Base-by-base conservation (phyloP, 1,140 invertebrate species). In the Spodoptera frugiperda region DNA sequence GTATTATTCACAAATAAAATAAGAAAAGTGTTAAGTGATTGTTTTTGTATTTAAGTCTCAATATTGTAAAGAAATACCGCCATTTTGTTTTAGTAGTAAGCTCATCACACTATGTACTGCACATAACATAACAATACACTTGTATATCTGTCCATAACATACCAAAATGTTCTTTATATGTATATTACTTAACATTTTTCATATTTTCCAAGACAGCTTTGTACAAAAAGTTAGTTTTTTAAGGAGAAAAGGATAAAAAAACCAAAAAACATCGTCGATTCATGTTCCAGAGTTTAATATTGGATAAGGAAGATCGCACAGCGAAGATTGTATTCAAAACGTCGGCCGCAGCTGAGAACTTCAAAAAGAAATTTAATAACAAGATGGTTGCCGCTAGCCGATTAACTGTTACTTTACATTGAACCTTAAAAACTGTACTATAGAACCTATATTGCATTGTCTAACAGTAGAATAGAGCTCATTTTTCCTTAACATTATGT, bases 381-480 rank as follows among this genome's bases (percentile, higher is more conserved):
- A 93, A 92, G 81, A 93, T 93, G 92, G 90, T 93, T 6, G 89
- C 92, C 11, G 91, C 91, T 10, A 93, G 92, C 82, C 70, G 89
- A 19, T 79, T 93, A 6, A 86, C 82, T 17, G 92, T 93, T 48
- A 81, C 74, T 3, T 79, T 93, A 59, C 78, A 71, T 8, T 81
- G 33, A 59, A 61, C 17, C 10, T 9, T 4, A 17, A 15, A 12
- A 21, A 55, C 19, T 19, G 5, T 25, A 25, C 3, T 3, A 21
- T 55, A 21, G 21, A 55, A 55, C 17, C 21, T 3, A 21, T 55
- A 21, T 55, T 25, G 11, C 12, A 51, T 51, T 15, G 15, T 5
- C 14, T 3, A 12, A n/a, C 3, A 51, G 33, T 39, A 39, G 6
- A 39, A 39, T 39, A 39, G 33, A 39, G 6, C 33, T 39, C 33